Conservation (phyloP, 2,888 invertebrate species). For the Diarsia rubi region DNA sequence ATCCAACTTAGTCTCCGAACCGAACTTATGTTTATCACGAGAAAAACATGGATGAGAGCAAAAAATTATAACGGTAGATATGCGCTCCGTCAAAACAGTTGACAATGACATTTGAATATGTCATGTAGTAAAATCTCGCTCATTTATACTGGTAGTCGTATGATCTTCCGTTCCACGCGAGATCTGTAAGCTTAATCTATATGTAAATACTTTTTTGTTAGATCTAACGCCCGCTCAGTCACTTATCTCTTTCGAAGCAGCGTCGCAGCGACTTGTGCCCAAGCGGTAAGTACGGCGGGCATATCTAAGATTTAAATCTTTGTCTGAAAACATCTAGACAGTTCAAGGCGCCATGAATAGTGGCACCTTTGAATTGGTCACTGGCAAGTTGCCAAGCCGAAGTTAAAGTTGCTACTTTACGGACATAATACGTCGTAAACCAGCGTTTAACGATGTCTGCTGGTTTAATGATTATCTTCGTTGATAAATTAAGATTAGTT, state of each 20-base stretch:
- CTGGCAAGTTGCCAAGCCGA: constrained; percentile 38
- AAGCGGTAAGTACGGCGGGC: background rate
- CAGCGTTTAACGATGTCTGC: constrained; percentile 26
- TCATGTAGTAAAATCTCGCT: background rate
- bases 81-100: background rate
- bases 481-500: constrained; percentile 21
- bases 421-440: constrained; percentile 41
- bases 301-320: constrained; percentile 4
- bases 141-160: background rate
- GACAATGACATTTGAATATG: background rate
- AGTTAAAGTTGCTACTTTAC: constrained; percentile 30
- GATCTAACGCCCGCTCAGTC: background rate
- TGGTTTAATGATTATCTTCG: constrained; percentile 28
- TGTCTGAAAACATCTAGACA: constrained; percentile 2
- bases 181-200: background rate
- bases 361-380: constrained; percentile 28
- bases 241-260: background rate
- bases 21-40: constrained; percentile 9
- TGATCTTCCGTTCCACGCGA: too few relatives aligned
- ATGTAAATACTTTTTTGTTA: background rate
- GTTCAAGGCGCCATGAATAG: constrained; percentile 16
- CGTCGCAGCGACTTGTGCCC: background rate
- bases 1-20: constrained; percentile 15
- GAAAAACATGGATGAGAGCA: constrained; percentile 6
- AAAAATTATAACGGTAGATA: background rate